Evolutionary conservation across 2,113 vertebrate genomes (phyloP).

Genomic region (Ailuropoda melanoleuca): DNA sequence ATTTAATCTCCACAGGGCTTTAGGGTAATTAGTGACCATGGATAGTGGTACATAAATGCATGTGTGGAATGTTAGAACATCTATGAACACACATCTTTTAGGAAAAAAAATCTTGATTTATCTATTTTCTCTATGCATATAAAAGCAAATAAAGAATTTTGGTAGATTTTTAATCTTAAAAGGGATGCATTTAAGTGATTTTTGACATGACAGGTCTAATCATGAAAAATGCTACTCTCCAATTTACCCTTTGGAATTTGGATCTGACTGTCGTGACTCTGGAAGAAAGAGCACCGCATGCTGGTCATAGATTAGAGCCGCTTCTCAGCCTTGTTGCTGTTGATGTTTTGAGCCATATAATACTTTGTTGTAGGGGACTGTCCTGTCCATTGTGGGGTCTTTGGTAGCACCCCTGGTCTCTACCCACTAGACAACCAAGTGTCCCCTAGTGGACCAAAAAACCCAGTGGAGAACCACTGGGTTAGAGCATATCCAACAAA

Average conservation of each 20-base stretch:
- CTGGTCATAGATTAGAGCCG: background rate
- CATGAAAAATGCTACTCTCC: background rate
- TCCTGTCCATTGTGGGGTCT: background rate
- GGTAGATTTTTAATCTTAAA: background rate
- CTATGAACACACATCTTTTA: background rate
- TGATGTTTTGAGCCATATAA: background rate
- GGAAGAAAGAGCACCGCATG: background rate
- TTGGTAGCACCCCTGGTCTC: background rate
- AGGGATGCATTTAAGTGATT: background rate
- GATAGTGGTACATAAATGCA: background rate
- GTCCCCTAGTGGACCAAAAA: background rate
- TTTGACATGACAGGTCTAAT: background rate
- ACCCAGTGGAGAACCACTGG: background rate
- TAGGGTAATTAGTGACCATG: background rate
- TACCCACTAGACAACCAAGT: background rate
- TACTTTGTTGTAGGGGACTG: background rate
- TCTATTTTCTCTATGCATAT: background rate
- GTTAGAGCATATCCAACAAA: background rate
- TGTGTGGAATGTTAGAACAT: background rate
- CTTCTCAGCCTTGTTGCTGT: background rate
- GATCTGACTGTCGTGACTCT: background rate
- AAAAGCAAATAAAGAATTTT: background rate
- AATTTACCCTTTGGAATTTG: background rate
- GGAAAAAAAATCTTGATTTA: background rate
- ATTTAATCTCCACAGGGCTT: background rate